Base-by-base conservation (phyloP, 2,113 vertebrate genomes). In the Osmerus mordax region DNA sequence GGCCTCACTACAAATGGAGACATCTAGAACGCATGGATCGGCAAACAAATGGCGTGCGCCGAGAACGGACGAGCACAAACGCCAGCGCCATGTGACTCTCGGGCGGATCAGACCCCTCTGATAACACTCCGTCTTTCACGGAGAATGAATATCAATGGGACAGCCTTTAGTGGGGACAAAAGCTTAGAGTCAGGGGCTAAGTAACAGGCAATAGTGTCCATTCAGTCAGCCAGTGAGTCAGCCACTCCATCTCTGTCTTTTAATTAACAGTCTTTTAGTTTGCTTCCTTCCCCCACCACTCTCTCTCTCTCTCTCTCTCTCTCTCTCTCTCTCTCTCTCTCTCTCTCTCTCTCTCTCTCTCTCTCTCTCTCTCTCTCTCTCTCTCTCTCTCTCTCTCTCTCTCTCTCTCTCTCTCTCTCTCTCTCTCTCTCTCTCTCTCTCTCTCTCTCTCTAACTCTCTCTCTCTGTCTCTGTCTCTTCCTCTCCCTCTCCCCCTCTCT, bases 1-100 rank as follows among this genome's bases (percentile, higher is more conserved):
- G 90, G 89, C 90, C 86, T 91, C 89, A 89, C 88, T 90, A 91
- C 88, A 91, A 89, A 92, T 89, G 87, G 88, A 92, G 89, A 91
- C 85, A 85, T 88, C 85, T 84, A 90, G 86, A 87, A 87, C 84
- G 87, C 87, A 90, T 86, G 87, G 86, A 90, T 84, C 72, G 79
- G 77, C 84, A 86, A 87, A 89, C 82, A 89, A 89, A 84, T 81
- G 81, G 68, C 71, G 56, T 84, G 78, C 41, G 41, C 8, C 41
- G 41, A 12, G 8, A 78, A 83, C 76, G 32, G 81, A 83, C 76
- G 65, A 4, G n/a, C 21, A 51, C 21, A 25, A 15, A 23, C 18
- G 64, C n/a, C 36, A 41, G 19, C 13, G 41, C 19, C 21, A 21
- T 53, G n/a, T 15, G 8, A 67, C 78, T 64, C 84, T 75, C 65